These are phyloP conservation scores for Aphelinus certus DNA, from an alignment of 1,140 invertebrate species.

Conservation along the genomic window DNA sequence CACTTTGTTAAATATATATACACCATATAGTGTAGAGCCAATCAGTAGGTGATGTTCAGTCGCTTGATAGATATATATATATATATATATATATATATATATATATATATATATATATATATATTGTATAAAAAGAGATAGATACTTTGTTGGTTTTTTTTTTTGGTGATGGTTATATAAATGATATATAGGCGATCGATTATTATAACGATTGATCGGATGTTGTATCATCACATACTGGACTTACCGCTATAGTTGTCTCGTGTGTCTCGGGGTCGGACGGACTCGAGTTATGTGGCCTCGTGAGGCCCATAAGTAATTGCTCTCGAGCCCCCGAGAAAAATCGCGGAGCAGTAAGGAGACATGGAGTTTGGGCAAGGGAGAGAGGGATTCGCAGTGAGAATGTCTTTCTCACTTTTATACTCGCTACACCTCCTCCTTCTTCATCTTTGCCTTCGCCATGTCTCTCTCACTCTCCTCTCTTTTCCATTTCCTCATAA, in stretches of 20 bases:
- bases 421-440: slow-evolving; percentile 26
- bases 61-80: too few species aligned
- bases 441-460: not conserved
- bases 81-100: too few species aligned
- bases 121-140: too few species aligned
- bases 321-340: slow-evolving; percentile 10
- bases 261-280: too few species aligned
- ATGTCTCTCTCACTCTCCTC: slow-evolving; percentile 42
- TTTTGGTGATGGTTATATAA: not conserved
- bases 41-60: slow-evolving; percentile 14
- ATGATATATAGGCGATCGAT: not conserved
- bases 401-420: not conserved
- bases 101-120: too few species aligned
- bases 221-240: slow-evolving; percentile 42
- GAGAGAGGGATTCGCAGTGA: slow-evolving; percentile 18
- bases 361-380: slow-evolving; percentile 12
- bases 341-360: slow-evolving; percentile 6
- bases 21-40: not conserved
- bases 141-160: slow-evolving; percentile 12
- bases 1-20: too few species aligned
- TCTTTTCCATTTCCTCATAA: slow-evolving; percentile 43
- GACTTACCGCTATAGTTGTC: slow-evolving; percentile 46
- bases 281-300: too few species aligned
- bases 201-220: slow-evolving; percentile 3
- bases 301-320: too few species aligned